phyloP scores from a whole-genome alignment of 2,797 vertebrate species.

The Microchirus variegatus region DNA sequence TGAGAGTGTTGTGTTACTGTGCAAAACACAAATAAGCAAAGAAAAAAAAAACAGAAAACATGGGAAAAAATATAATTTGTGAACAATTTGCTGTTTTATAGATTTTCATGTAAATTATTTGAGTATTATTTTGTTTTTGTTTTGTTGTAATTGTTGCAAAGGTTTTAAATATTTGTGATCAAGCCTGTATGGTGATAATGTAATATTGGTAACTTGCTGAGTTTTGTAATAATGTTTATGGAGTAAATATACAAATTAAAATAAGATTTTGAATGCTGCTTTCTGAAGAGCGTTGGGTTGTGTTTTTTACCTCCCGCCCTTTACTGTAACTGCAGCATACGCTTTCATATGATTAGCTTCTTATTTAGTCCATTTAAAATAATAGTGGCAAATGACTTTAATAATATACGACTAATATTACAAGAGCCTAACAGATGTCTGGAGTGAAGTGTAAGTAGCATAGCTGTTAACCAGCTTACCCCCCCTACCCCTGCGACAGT shows the following conservation, averaged over 20 bases:
- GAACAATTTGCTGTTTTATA: constrained; percentile 99
- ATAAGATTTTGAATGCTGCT: constrained; percentile 98
- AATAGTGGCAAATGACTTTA: constrained; percentile 5
- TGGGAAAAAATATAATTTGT: constrained; percentile 89
- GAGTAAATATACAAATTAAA: constrained; percentile 99
- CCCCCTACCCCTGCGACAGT: constrained; percentile 5
- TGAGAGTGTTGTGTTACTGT: constrained; percentile 99
- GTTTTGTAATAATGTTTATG: constrained; percentile 99
- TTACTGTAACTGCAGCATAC: constrained; percentile 13
- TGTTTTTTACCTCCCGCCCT: constrained; percentile 67
- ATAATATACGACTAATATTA: constrained; percentile 10
- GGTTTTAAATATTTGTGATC: constrained; percentile 99
- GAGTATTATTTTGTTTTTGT: constrained; percentile 97
- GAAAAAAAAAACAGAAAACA: constrained; percentile 89
- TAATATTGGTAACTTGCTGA: constrained; percentile 99
- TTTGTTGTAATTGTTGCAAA: constrained; percentile 99
- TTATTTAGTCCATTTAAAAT: constrained; percentile 9
- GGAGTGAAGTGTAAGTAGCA: constrained; percentile 8
- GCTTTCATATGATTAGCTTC: too few relatives aligned
- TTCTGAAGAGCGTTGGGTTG: constrained; percentile 85
- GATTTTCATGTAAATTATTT: constrained; percentile 99
- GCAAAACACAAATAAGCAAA: constrained; percentile 95
- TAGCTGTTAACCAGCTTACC: constrained; percentile 1
- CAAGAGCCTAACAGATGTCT: constrained; percentile 15
- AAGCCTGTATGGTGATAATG: constrained; percentile 99